Evolutionary conservation across 2,797 vertebrate genomes (phyloP), one percentile per base, ranked within the genome.

Genomic region (Acrocephalus scirpaceus): DNA sequence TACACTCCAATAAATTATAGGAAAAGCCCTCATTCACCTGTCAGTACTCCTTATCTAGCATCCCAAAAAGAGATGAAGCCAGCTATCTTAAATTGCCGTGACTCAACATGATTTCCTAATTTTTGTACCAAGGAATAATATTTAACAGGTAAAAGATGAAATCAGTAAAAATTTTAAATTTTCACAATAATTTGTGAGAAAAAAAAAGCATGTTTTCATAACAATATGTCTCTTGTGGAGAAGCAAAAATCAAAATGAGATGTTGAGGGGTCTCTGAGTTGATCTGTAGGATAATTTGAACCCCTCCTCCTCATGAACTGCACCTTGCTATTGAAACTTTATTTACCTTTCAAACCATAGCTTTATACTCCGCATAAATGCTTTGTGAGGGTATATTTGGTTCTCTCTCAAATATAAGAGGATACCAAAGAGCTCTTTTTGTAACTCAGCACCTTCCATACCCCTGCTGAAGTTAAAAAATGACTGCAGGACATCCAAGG

Each of bases 261-360:
- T 22, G 4, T 20, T 85, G 38, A 75, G 11, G 13, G 9, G n/a
- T 54, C 21, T 88, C 56, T 34, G 40, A 45, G 20, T 25, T 62
- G 25, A 86, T 73, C 18, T 64, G 23, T 65, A 10, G 17, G 54
- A 80, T 26, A 77, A 79, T 42, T 7, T 66, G 26, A 86, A 81
- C 60, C n/a, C 11, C 58, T 67, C 15, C 67, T 45, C 30, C 36
- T 83, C 45, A 45, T 16, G 13, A 90, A 50, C 30, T 32, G 16
- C n/a, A 88, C 25, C 15, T 38, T 61, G 76, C 60, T 79, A 62
- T 4, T 64, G 22, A 73, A 93, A 91, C 27, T 54, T 79, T 65
- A 96, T 80, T 91, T 98, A 99, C 99, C 99, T 99, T 97, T 99
- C 98, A 98, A 99, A 99, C 99, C 99, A 99, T 5, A 96, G 94